Percentiles rank a stretch among this genome's conserved stretches.
phyloP scores from a whole-genome alignment of 2,888 invertebrate genomes.

The Thalpophila matura region DNA sequence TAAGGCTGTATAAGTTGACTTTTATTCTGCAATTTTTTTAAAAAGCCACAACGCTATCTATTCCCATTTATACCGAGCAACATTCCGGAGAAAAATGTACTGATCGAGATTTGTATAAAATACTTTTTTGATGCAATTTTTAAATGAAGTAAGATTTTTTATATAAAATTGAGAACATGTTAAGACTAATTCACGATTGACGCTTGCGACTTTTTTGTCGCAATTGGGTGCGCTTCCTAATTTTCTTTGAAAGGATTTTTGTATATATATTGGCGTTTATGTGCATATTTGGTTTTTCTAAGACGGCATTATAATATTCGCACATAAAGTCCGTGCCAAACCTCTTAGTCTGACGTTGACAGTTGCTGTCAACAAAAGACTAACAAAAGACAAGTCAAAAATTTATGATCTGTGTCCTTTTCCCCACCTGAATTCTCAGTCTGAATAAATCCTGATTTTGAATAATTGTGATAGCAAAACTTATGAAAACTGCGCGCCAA shows the following conservation, averaged over 20 bases:
- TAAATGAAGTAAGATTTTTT: slow-evolving; percentile 37
- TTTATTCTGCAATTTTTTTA: too few species aligned
- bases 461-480: not conserved
- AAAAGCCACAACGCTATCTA: too few species aligned
- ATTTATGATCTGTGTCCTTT: too few species aligned
- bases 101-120: slow-evolving; percentile 57
- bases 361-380: too few species aligned
- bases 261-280: slow-evolving; percentile 23
- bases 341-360: too few species aligned
- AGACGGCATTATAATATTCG: too few species aligned
- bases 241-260: not conserved
- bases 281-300: not conserved
- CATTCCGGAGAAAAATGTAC: slow-evolving; percentile 61
- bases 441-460: too few species aligned
- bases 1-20: too few species aligned
- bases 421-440: too few species aligned
- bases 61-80: slow-evolving; percentile 12
- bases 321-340: too few species aligned
- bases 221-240: not conserved
- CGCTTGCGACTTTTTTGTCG: slow-evolving; percentile 8
- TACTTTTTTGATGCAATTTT: slow-evolving; percentile 55
- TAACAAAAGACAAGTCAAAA: too few species aligned
- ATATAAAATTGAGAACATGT: slow-evolving; percentile 24
- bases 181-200: slow-evolving; percentile 13
- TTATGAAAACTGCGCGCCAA: not conserved